phyloP scores from a whole-genome alignment of 2,888 invertebrate genomes.

The Gari tellinella region DNA sequence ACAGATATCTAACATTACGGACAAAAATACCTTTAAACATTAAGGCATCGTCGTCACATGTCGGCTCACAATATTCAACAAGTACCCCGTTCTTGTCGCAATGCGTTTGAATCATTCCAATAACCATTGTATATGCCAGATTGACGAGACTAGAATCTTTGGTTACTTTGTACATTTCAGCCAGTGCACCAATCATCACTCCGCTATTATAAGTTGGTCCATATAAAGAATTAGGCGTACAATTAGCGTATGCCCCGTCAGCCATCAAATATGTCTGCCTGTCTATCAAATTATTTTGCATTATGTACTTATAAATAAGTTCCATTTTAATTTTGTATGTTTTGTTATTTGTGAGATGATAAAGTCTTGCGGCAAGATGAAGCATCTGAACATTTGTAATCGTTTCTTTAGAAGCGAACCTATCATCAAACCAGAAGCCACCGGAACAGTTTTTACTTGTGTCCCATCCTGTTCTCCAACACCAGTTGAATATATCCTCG shows the following conservation, averaged over 20 bases:
- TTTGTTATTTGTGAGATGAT: conserved; percentile 54
- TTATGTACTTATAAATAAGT: conserved; percentile 56
- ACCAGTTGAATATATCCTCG: conserved; percentile 64
- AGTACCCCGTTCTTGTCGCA: conserved; percentile 61
- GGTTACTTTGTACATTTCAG: conserved; percentile 60
- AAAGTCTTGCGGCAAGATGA: conserved; percentile 61
- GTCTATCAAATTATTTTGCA: conserved; percentile 62
- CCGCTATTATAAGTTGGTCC: conserved; percentile 66
- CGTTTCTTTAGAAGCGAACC: conserved; percentile 59
- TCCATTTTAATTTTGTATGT: conserved; percentile 45
- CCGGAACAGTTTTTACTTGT: conserved; percentile 53
- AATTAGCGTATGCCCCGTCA: conserved; percentile 54
- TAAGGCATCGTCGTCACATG: conserved; percentile 62
- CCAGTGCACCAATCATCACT: conserved; percentile 60
- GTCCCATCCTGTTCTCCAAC: conserved; percentile 70
- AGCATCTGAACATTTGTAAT: conserved; percentile 67
- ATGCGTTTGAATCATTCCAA: conserved; percentile 53
- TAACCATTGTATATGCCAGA: conserved; percentile 60
- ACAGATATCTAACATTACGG: conserved; percentile 61
- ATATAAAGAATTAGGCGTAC: conserved; percentile 43
- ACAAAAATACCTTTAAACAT: conserved; percentile 72
- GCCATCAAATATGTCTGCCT: conserved; percentile 58
- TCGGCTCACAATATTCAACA: conserved; percentile 65
- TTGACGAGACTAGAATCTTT: conserved; percentile 45
- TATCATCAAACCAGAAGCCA: conserved; percentile 69